Conservation (phyloP, 2,888 invertebrate species). For the Eilema griseolum region DNA sequence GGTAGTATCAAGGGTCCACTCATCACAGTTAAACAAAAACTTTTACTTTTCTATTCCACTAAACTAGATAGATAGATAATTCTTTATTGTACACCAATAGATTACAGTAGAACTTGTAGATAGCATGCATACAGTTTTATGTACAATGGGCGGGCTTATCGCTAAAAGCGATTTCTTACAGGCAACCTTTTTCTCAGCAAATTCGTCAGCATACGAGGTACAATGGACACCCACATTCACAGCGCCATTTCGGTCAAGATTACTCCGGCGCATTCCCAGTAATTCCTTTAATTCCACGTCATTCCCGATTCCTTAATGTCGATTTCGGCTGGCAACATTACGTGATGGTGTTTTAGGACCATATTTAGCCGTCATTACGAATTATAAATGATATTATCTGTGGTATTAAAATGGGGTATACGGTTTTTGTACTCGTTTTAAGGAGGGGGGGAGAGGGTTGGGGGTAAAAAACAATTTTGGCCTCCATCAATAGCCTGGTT, state of each 20-base stretch:
- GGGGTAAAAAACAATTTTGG: neutral
- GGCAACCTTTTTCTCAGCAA: neutral
- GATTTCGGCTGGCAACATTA: slow-evolving; percentile 45
- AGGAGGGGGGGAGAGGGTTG: no score
- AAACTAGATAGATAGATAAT: no score
- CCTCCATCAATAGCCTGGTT: neutral
- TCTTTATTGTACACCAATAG: no score
- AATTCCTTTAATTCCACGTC: slow-evolving; percentile 70
- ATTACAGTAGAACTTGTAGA: no score
- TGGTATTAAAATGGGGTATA: neutral
- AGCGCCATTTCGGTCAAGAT: slow-evolving; percentile 60
- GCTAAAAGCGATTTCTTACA: no score
- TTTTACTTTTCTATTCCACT: no score
- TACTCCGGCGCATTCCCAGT: slow-evolving; percentile 57
- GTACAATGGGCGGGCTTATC: no score
- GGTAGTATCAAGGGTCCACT: no score
- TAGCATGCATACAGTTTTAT: no score
- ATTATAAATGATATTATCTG: slow-evolving; percentile 19
- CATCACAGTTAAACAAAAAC: neutral
- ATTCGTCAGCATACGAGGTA: neutral
- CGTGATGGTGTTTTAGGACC: slow-evolving; percentile 38
- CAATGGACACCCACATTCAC: slow-evolving; percentile 52
- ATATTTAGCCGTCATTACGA: slow-evolving; percentile 26
- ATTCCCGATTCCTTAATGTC: slow-evolving; percentile 41
- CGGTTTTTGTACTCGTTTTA: neutral